Base-by-base conservation (phyloP, 1,140 invertebrate genomes). In the Pristionchus pacificus region DNA sequence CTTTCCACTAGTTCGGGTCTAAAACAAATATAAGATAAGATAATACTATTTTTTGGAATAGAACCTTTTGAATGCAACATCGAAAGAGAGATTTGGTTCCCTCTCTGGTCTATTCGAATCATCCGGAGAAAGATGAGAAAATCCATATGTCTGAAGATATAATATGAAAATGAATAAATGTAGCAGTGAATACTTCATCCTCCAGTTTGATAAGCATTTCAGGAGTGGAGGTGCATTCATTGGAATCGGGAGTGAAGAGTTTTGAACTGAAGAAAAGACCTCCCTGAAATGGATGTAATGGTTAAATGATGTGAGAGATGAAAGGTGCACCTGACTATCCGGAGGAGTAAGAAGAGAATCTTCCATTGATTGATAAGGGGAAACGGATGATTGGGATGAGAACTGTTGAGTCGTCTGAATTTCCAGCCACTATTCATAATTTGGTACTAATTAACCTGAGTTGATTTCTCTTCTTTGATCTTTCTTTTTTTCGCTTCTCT, bases 291-390 rank as follows among this genome's bases (percentile, higher is more conserved):
- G 19, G 38, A 49, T 10, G 6, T 19, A 49, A 49, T 49, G 38
- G 38, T 49, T 10, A 49, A 49, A 10, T 49, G 6, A 49, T 19
- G 38, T 10, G 38, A 49, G 38, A 49, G n/a, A n/a, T n/a, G n/a
- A n/a, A n/a, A n/a, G n/a, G n/a, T n/a, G n/a, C n/a, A n/a, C n/a
- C n/a, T n/a, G n/a, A n/a, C n/a, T n/a, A 25, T 67, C 65, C 13
- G 65, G 65, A 13, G 65, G 65, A n/a, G 65, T 67, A n/a, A 58
- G n/a, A 25, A 29, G 3, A 3, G 27, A 24, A 38, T 67, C 65
- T n/a, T 61, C 15, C 33, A 66, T 19, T 66, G 60, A 2, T 30
- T 33, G 24, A 61, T 27, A 10, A 70, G 25, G 19, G 6, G 60
- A n/a, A n/a, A 15, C 6, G 15, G 60, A 61, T 2, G 27, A 67